Percentiles rank a stretch among this genome's conserved stretches.
Evolutionary conservation across 2,888 invertebrate genomes (phyloP).

Genomic region (Phalangium opilio): DNA sequence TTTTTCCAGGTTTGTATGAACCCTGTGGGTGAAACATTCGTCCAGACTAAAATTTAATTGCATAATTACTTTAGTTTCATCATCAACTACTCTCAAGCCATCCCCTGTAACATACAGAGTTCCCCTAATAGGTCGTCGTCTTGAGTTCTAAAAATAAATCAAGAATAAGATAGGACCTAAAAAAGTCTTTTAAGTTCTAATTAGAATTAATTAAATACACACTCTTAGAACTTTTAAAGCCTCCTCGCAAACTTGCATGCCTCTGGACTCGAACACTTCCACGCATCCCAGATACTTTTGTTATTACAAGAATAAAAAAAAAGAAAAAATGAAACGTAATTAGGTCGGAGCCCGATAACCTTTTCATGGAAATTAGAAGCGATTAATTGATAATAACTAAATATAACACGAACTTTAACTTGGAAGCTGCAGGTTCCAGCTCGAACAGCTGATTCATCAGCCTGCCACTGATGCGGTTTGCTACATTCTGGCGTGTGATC

Average conservation of each 20-base stretch:
- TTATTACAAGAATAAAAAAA: too few species aligned
- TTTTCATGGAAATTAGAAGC: too few species aligned
- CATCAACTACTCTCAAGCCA: constrained; percentile 91
- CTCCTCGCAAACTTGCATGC: constrained; percentile 99
- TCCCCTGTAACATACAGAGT: constrained; percentile 82
- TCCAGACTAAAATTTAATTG: too few species aligned
- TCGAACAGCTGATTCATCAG: constrained; percentile 90
- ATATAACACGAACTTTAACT: constrained; percentile 51
- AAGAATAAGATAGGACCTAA: not conserved
- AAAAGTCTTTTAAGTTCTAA: too few species aligned
- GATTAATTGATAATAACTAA: too few species aligned
- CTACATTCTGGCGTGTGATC: constrained; percentile 56
- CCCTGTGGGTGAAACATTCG: too few species aligned
- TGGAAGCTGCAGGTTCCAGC: constrained; percentile 93
- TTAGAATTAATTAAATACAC: too few species aligned
- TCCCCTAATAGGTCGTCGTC: constrained; percentile 70
- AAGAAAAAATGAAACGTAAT: too few species aligned
- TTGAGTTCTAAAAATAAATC: constrained; percentile 52
- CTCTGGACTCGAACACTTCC: constrained; percentile 97
- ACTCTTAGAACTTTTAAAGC: constrained; percentile 92
- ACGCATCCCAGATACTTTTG: constrained; percentile 87
- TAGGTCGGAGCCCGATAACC: too few species aligned
- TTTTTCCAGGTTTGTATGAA: too few species aligned
- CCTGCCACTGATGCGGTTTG: constrained; percentile 95
- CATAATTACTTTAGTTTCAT: constrained; percentile 74